Evolutionary conservation across 2,888 invertebrate genomes (phyloP).

Genomic region (Drosophila histrio): DNA sequence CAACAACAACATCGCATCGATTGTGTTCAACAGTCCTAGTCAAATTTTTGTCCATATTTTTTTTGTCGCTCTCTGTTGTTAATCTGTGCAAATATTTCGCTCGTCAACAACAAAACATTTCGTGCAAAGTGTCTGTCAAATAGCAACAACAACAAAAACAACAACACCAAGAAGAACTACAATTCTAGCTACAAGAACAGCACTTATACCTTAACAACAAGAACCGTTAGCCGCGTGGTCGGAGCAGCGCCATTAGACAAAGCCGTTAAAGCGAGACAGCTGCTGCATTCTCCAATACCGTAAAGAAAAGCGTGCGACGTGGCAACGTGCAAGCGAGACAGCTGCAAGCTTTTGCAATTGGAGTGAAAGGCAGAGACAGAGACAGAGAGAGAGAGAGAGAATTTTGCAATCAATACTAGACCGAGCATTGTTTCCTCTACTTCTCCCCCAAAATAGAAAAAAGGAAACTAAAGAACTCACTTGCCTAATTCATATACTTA

Average conservation of each 20-base stretch:
- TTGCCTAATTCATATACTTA: not conserved
- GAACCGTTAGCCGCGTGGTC: constrained; percentile 2
- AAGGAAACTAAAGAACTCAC: not conserved
- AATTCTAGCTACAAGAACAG: constrained; percentile 21
- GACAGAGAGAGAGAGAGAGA: constrained; percentile 28
- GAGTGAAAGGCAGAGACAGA: constrained; percentile 5
- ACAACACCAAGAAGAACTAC: not conserved
- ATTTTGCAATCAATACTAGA: constrained; percentile 67
- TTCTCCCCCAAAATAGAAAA: not conserved
- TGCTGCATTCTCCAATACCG: constrained; percentile 1
- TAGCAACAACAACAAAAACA: constrained; percentile 28
- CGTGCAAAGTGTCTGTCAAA: constrained; percentile 19
- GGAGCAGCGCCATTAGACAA: constrained; percentile 18
- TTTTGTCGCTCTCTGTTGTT: constrained; percentile 7
- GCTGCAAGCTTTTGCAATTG: constrained; percentile 10
- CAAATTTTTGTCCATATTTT: constrained; percentile 21
- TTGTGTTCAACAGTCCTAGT: constrained; percentile 32
- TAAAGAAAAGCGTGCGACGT: constrained; percentile 8
- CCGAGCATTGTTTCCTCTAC: constrained; percentile 7
- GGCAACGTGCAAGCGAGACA: constrained; percentile 32
- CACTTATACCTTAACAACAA: constrained; percentile 16
- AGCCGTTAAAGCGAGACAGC: constrained; percentile 46
- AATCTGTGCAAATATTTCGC: constrained; percentile 9
- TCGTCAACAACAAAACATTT: constrained; percentile 23
- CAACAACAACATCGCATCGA: constrained; percentile 15